Conservation (phyloP, 2,113 vertebrate genomes). For the Cephalopterus ornatus region DNA sequence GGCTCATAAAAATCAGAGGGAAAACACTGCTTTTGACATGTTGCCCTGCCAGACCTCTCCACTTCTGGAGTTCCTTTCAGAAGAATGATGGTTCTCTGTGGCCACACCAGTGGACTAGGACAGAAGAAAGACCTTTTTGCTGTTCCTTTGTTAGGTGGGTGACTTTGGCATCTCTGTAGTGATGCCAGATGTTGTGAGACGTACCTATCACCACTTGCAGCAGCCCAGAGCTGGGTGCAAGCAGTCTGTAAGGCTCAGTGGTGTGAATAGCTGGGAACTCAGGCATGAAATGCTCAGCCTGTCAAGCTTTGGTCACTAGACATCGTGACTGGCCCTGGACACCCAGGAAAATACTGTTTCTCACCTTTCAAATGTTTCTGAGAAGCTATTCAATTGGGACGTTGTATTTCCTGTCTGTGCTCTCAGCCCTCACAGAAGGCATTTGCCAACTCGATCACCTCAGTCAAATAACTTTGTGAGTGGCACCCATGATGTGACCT, state of each 20-base stretch:
- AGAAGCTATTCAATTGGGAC: neutral
- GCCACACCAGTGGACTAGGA: neutral
- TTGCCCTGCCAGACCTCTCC: neutral
- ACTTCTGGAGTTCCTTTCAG: neutral
- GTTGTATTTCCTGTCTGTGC: neutral
- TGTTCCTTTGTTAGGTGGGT: neutral
- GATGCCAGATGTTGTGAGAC: neutral
- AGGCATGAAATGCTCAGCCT: neutral
- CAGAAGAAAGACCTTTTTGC: neutral
- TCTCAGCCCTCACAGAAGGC: neutral
- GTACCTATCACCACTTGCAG: accelerated
- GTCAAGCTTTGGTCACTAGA: neutral
- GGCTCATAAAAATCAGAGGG: conserved; percentile 18
- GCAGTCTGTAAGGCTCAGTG: neutral
- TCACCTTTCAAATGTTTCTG: neutral
- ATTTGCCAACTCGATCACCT: neutral
- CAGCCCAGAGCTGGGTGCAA: neutral
- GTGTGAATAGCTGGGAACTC: neutral
- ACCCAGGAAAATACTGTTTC: neutral
- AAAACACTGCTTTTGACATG: neutral
- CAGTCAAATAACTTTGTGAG: neutral
- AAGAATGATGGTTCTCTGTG: neutral
- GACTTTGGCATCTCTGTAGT: neutral
- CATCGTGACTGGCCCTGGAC: neutral
- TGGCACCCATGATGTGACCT: neutral